A percentile compares a stretch with the other conserved stretches of the same genome.
These are phyloP conservation scores for Microctenopoma stevenorrisi DNA, from an alignment of 2,797 vertebrate species.

Conservation along the genomic window DNA sequence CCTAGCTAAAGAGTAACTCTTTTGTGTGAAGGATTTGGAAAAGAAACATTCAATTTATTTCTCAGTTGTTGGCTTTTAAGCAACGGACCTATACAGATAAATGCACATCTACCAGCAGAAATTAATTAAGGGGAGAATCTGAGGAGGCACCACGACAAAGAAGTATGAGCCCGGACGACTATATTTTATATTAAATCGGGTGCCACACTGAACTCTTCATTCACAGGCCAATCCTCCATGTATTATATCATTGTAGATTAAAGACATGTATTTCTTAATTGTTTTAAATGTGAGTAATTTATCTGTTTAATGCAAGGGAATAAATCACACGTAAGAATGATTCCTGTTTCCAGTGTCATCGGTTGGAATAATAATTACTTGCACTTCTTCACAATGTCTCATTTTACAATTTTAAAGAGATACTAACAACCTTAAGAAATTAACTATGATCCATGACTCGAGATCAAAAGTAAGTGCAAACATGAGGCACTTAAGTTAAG, in stretches of 20 bases:
- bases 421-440: too few species aligned
- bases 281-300: conserved; percentile 87
- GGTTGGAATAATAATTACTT: conserved; percentile 9
- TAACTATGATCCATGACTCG: too few species aligned
- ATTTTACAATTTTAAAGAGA: conserved; percentile 3
- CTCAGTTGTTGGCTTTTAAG: conserved; percentile 55
- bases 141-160: conserved; percentile 34
- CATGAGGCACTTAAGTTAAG: neutral
- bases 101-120: neutral
- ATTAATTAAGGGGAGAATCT: conserved; percentile 14
- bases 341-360: conserved; percentile 51
- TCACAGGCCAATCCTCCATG: conserved; percentile 56
- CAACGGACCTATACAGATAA: conserved; percentile 41
- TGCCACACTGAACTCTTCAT: conserved; percentile 32
- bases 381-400: neutral
- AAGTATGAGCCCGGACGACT: conserved; percentile 23
- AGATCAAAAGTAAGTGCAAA: neutral
- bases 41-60: conserved; percentile 53
- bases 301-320: conserved; percentile 85
- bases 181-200: conserved; percentile 36
- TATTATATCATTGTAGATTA: conserved; percentile 76
- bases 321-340: conserved; percentile 79
- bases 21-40: conserved; percentile 72
- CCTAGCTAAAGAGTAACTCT: conserved; percentile 76
- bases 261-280: conserved; percentile 79